Evolutionary conservation across 2,797 vertebrate species (phyloP), one percentile per base, ranked within the genome.

Genomic region (Gallinago solitaria): DNA sequence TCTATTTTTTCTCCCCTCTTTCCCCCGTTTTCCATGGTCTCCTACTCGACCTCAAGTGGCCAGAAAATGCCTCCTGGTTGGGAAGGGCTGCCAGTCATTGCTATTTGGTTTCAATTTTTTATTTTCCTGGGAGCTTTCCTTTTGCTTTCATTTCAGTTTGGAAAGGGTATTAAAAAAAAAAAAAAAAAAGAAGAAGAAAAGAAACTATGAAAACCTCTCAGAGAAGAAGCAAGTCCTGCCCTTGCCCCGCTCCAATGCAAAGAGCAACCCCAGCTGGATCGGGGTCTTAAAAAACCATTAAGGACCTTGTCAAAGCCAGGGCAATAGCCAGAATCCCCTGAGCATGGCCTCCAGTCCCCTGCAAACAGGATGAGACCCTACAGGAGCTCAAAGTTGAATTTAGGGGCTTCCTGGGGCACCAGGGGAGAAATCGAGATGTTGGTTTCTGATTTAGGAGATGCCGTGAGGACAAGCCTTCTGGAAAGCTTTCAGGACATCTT

Each of bases 11-110:
- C 11, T 10, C 18, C 5, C 2, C 0, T 5, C 5, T 59, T 41
- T 64, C 13, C 0, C 2, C 27, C 6, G 0, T 87, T 94, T 94
- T 76, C 5, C 32, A 11, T 1, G 2, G 1, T 68, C 18, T 64
- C 10, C 48, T 35, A 5, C 7, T 35, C 20, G 41, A 51, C 7
- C n/a, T 51, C 53, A 35, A n/a, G 56, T 6, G 27, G 21, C 6
- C 68, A 51, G 56, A 73, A 70, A 1, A 24, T 24, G 25, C 28
- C 25, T 3, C 13, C 64, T 11, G 21, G 9, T 2, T 14, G 32
- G 1, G 1, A 69, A 61, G 23, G 50, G 28, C 50, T 54, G 51
- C 12, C 57, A 12, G 45, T 25, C 0, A 0, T 32, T 50, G 18
- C 6, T 39, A 7, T n/a, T 71, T 2, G 2, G 2, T 41, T 70